Base-by-base conservation (phyloP, 2,113 vertebrate species). In the Channa argus region DNA sequence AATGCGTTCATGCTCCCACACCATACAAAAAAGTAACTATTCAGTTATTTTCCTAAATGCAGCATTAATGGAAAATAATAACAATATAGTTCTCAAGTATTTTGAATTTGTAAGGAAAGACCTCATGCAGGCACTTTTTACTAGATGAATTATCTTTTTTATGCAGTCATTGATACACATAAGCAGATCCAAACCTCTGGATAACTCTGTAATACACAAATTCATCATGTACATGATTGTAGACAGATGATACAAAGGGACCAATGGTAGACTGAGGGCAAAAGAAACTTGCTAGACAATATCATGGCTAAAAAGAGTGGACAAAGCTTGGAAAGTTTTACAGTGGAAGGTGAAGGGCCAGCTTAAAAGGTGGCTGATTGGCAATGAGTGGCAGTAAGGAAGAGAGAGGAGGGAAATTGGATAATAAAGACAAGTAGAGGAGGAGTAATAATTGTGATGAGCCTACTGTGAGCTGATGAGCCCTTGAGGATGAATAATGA, bases 361-460 rank as follows among this genome's bases (percentile, higher is more conserved):
- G 47, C 72, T 79, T 51, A 60, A 41, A 75, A 83, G 81, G 75
- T 84, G 83, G 60, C 78, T 85, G 91, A 87, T 84, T 87, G 80
- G 79, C 24, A 76, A 74, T 38, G 79, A 86, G 76, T 61, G 84
- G 59, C 62, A 76, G 74, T 82, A 55, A 79, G 70, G 63, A 72
- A 50, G 58, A 71, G 69, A 80, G 82, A 86, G 77, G 55, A 83
- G 79, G 81, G 79, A 74, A 86, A 89, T 83, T 83, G 82, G 86
- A 85, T 84, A 89, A 89, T 91, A 86, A 89, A 88, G 86, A 86
- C 71, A 79, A 90, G 89, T 77, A 71, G 80, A 85, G 75, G 59
- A 88, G 86, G 85, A 84, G 88, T 86, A 83, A 91, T 91, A 86
- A 89, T 77, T 83, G 79, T 85, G 81, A 92, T 84, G 85, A 91